These are phyloP conservation scores for Bombyx mori DNA, from an alignment of 1,140 invertebrate species.

Conservation along the genomic window DNA sequence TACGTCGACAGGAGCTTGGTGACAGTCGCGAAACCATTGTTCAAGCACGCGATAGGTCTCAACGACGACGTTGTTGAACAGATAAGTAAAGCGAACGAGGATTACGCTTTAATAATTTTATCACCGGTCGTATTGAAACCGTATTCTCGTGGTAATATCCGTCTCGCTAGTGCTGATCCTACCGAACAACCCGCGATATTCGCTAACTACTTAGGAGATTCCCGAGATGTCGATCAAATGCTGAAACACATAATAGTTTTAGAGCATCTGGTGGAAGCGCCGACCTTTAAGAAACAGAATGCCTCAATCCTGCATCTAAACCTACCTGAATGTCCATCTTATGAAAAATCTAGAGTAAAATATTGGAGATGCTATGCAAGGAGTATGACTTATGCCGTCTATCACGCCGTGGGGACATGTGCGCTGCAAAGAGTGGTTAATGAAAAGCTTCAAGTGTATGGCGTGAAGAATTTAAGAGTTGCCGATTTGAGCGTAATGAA, in stretches of 20 bases:
- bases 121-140: conserved; percentile 77
- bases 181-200: conserved; percentile 81
- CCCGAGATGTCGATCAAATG: conserved; percentile 74
- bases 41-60: conserved; percentile 31
- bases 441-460: conserved; percentile 44
- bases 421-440: conserved; percentile 33
- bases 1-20: conserved; percentile 69
- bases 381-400: conserved; percentile 61
- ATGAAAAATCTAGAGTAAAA: conserved; percentile 10
- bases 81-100: conserved; percentile 30
- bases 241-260: conserved; percentile 72
- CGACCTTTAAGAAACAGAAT: conserved; percentile 56
- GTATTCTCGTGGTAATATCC: conserved; percentile 77
- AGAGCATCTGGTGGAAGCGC: conserved; percentile 70
- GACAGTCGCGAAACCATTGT: conserved; percentile 55
- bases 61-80: conserved; percentile 44
- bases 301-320: conserved; percentile 23
- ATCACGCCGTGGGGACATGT: conserved; percentile 58
- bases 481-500: conserved; percentile 62
- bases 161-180: conserved; percentile 77
- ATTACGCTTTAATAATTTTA: conserved; percentile 43
- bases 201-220: conserved; percentile 80
- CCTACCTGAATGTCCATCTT: conserved; percentile 21
- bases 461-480: conserved; percentile 53
- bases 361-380: conserved; percentile 64